Percentiles rank a stretch among this genome's conserved stretches.
These are phyloP conservation scores for Martes martes DNA, from an alignment of 2,113 vertebrate species.

Conservation along the genomic window DNA sequence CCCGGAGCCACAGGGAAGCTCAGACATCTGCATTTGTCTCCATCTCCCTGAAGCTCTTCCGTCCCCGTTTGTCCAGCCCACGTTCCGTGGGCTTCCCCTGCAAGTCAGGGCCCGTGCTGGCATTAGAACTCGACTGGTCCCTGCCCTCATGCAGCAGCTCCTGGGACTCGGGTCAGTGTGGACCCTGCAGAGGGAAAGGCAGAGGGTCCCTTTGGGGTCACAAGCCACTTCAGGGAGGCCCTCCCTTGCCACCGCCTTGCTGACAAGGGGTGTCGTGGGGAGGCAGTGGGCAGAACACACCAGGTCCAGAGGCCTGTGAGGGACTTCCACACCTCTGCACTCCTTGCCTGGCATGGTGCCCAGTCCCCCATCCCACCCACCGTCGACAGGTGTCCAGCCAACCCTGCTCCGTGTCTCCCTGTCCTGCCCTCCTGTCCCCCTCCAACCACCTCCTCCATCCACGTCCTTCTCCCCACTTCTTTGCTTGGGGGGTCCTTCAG, in stretches of 20 bases:
- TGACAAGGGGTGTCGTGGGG: accelerated
- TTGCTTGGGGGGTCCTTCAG: neutral
- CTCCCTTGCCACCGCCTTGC: neutral
- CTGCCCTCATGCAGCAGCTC: neutral
- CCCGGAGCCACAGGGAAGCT: neutral
- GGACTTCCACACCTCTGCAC: neutral
- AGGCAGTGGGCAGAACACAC: neutral
- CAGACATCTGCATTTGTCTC: neutral
- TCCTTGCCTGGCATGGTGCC: neutral
- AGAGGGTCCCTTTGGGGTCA: neutral
- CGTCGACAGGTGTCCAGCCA: neutral
- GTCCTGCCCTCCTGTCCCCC: neutral
- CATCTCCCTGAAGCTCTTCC: neutral
- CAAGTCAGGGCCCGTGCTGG: neutral
- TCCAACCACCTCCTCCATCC: neutral
- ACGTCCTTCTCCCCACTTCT: neutral
- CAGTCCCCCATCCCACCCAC: accelerated
- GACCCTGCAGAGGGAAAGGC: neutral
- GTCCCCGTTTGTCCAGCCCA: neutral
- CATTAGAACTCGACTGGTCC: neutral
- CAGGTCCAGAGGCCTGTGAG: neutral
- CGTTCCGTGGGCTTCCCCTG: neutral
- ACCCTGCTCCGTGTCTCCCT: neutral
- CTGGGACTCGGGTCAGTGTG: neutral
- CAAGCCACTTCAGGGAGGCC: neutral